Conservation (phyloP, 2,888 invertebrate species). For the Podabrus alpinus region DNA sequence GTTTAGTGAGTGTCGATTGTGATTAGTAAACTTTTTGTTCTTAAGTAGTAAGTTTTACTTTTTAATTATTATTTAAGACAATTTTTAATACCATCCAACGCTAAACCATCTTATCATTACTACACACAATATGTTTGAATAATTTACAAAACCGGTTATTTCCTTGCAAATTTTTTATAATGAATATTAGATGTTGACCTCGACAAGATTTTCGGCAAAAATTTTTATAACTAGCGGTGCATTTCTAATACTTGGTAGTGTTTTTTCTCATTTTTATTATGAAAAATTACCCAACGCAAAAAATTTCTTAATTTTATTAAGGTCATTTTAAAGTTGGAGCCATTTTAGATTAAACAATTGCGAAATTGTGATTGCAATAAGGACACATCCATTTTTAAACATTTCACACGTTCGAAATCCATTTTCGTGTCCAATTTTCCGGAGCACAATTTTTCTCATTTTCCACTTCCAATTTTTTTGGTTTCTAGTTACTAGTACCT, state of each 20-base stretch:
- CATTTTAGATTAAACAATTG: neutral
- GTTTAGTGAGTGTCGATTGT: neutral
- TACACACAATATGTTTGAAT: neutral
- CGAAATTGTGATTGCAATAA: neutral
- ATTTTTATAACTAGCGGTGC: neutral
- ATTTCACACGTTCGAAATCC: neutral
- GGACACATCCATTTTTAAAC: neutral
- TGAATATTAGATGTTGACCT: slow-evolving; percentile 1
- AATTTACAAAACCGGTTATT: neutral
- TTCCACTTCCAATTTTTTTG: neutral
- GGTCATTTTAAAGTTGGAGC: neutral
- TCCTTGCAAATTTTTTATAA: neutral
- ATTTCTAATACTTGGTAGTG: neutral
- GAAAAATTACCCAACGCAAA: neutral
- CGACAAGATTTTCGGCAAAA: neutral
- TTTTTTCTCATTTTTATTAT: neutral
- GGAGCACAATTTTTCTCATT: neutral
- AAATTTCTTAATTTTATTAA: neutral
- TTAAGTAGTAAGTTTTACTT: neutral
- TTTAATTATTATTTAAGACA: neutral
- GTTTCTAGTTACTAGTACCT: too few species aligned
- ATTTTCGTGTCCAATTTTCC: neutral
- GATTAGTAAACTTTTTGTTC: neutral
- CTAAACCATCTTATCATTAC: neutral
- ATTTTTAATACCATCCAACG: neutral